Base-by-base conservation (phyloP, 2,113 vertebrate species). In the Antennarius striatus region DNA sequence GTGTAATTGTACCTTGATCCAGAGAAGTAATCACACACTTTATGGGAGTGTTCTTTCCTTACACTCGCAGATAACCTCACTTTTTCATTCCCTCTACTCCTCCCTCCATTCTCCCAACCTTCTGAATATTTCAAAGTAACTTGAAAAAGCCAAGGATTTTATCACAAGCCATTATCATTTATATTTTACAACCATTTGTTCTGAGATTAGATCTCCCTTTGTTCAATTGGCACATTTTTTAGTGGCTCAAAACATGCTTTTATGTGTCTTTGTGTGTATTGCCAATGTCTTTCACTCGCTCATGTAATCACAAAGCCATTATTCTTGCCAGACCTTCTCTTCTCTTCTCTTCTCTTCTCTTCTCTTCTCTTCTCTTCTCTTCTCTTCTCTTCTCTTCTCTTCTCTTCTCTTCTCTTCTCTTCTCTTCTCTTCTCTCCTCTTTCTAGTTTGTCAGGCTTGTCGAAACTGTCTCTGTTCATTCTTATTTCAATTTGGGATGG, bases 151-250 rank as follows among this genome's bases (percentile, higher is more conserved):
- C 6, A 16, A 13, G 13, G 15, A 15, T 63, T 46, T 45, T 51
- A 67, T 83, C 39, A 30, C 16, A 40, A 39, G 16, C 53, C 65
- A 65, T 75, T 73, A 56, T 53, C 16, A 29, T 53, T 65, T 58
- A 46, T 54, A 63, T 71, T 80, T 72, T 48, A 48, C 32, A 69
- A 40, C 52, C 50, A 71, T 73, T 70, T 77, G 57, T 63, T 75
- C 61, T 14, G 22, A 65, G 43, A 53, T 51, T 11, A 13, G 16
- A 57, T 57, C 56, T 40, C 47, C 15, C 22, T 22, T 22, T 22
- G 22, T 36, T 45, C 62, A 16, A 49, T n/a, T 49, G 40, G 57
- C 58, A 52, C 12, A 29, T 65, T 68, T 73, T 55, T 64, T 32
- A 60, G 4, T 54, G 48, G 40, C 40, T 12, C 49, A 68, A 74